phyloP scores from a whole-genome alignment of 2,797 vertebrate species.

The Orientallactaga sibirica region DNA sequence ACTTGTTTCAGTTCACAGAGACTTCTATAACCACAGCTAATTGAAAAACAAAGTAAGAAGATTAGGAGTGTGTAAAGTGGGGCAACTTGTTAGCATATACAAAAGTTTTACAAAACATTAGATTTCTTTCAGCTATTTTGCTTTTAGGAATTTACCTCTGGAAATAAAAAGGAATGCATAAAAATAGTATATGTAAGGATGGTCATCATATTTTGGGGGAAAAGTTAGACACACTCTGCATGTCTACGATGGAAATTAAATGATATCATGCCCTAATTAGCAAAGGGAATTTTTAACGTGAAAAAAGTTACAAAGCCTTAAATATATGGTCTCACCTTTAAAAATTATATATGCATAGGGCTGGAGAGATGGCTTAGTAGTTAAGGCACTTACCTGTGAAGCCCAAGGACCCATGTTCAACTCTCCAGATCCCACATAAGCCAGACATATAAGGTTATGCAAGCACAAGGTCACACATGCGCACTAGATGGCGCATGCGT shows the following conservation, averaged over 20 bases:
- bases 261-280: background rate
- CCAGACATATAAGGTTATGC: no score
- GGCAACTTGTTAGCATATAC: background rate
- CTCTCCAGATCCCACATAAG: no score
- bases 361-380: no score
- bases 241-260: background rate
- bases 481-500: no score
- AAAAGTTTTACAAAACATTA: constrained; percentile 41
- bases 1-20: constrained; percentile 61
- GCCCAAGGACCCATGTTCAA: no score
- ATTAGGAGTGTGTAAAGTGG: constrained; percentile 13
- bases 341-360: background rate
- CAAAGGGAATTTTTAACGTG: constrained; percentile 4
- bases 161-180: constrained; percentile 7
- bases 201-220: background rate
- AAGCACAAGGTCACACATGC: no score
- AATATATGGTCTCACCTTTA: constrained; percentile 33
- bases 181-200: background rate
- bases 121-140: constrained; percentile 44
- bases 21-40: constrained; percentile 36
- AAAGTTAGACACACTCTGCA: constrained; percentile 25
- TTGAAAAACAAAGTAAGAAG: constrained; percentile 56
- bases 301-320: constrained; percentile 38
- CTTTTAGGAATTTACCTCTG: constrained; percentile 60
- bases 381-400: no score